Base-by-base conservation (phyloP, 2,113 vertebrate genomes). In the Psephotus haematonotus region DNA sequence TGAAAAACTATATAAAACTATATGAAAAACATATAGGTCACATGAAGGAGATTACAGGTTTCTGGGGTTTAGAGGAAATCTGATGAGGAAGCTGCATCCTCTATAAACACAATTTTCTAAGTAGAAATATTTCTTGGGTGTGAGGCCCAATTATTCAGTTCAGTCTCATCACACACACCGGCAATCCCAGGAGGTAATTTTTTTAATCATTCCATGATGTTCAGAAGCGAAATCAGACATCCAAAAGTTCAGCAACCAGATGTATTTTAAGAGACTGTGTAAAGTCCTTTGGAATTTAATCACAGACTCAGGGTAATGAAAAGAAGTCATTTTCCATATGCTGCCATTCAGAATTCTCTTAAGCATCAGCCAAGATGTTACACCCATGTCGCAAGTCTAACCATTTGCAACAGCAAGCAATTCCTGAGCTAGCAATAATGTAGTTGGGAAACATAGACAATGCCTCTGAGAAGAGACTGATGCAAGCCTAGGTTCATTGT, bases 221-320 rank as follows among this genome's bases (percentile, higher is more conserved):
- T 85, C 39, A 85, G 63, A 89, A 90, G 37, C 39, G 81, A 97
- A 92, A n/a, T 83, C 53, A 92, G 63, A 85, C 17, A 68, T 35
- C 43, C 44, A 41, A 92, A 95, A 92, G 33, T 84, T 90, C 86
- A 83, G 88, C 85, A 96, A 92, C 39, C 67, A 92, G 67, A 89
- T 91, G 15, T 83, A 89, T 91, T 93, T 94, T 82, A 95, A 91
- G 22, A 86, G 31, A 81, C n/a, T 68, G n/a, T 68, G 59, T 81
- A 67, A 95, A 90, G 91, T 97, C 75, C 75, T 92, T 83, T 93
- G 75, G 83, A 91, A 93, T 95, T 92, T 93, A 93, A 93, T 95
- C 84, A 91, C 86, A 92, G 86, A 77, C 82, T 88, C n/a, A 24
- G 55, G 28, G 41, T 67, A 95, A 95, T 85, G 89, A 88, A 92